Base-by-base conservation (phyloP, 2,888 invertebrate species). In the Endomychus coccineus region DNA sequence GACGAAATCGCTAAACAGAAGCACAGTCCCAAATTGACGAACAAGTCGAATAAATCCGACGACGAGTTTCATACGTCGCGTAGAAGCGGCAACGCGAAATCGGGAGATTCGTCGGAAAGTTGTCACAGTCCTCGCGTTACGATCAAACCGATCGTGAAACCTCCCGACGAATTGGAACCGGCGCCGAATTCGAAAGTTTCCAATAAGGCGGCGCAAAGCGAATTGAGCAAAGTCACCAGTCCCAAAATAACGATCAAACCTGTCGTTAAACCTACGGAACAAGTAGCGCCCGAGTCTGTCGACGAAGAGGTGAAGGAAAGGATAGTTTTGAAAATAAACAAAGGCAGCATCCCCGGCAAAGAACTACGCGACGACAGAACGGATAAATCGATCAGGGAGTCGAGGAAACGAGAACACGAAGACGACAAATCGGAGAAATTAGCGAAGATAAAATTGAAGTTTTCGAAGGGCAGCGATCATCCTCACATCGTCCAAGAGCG, bases 311-410 rank as follows among this genome's bases (percentile, higher is more conserved):
- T 59, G 2, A 66, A 64, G 36, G 63, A 64, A 43, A 47, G 77
- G 52, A 78, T 78, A 48, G 76, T 77, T 47, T 64, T 78, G 51
- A 78, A 78, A 64, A 77, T 78, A 49, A 77, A 77, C 57, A 78
- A 77, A 66, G 72, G 74, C 51, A 73, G 13, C 16, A 22, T 37
- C 3, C 41, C 41, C 4, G 2, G 16, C 1, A 43, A 43, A 33
- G 45, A 45, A 7, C 6, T 23, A 9, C 11, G 14, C 6, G 11
- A 9, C 9, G 10, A 30, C 12, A 12, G 11, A 31, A 24, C 34
- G n/a, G 32, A 39, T 15, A 36, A 41, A 25, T 33, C 36, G 15
- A 33, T 40, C 2, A 57, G 55, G 34, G 57, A 56, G 7, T 40
- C 49, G 1, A 53, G 52, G 28, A 59, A 59, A 38, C 45, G 59